These are phyloP conservation scores for Arge pagana DNA, from an alignment of 2,888 invertebrate genomes.

Conservation along the genomic window DNA sequence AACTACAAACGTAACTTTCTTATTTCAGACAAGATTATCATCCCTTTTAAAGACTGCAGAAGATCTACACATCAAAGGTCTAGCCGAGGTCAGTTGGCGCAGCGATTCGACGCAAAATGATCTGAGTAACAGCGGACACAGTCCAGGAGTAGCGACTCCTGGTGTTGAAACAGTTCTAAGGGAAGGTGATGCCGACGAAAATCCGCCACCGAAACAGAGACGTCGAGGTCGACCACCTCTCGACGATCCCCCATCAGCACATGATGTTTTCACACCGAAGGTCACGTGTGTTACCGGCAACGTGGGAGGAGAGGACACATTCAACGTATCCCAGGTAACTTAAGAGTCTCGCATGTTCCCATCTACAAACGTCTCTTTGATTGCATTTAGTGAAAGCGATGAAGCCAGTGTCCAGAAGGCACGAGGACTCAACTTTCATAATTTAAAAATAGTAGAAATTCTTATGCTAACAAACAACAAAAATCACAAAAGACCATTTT, in stretches of 20 bases:
- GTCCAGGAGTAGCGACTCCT: slow-evolving; percentile 50
- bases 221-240: slow-evolving; percentile 72
- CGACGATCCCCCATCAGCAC: slow-evolving; percentile 64
- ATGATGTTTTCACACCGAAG: slow-evolving; percentile 61
- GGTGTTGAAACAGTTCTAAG: slow-evolving; percentile 52
- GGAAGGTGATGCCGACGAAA: slow-evolving; percentile 51
- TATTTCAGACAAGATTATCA: slow-evolving; percentile 78
- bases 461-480: too few relatives aligned
- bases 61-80: slow-evolving; percentile 87
- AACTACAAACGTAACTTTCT: slow-evolving; percentile 9
- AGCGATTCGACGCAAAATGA: slow-evolving; percentile 51
- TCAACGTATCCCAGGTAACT: slow-evolving; percentile 23
- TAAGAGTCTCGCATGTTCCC: not conserved
- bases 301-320: slow-evolving; percentile 39
- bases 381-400: too few relatives aligned
- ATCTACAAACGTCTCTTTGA: not conserved
- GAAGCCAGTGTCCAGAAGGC: too few relatives aligned
- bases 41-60: slow-evolving; percentile 90
- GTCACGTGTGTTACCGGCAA: slow-evolving; percentile 60
- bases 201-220: slow-evolving; percentile 61
- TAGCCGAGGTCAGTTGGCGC: slow-evolving; percentile 88
- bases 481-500: too few relatives aligned
- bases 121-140: slow-evolving; percentile 49
- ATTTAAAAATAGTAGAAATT: too few relatives aligned
- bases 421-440: too few relatives aligned